phyloP scores from a whole-genome alignment of 2,797 vertebrate genomes.

The Gallinago stenura region DNA sequence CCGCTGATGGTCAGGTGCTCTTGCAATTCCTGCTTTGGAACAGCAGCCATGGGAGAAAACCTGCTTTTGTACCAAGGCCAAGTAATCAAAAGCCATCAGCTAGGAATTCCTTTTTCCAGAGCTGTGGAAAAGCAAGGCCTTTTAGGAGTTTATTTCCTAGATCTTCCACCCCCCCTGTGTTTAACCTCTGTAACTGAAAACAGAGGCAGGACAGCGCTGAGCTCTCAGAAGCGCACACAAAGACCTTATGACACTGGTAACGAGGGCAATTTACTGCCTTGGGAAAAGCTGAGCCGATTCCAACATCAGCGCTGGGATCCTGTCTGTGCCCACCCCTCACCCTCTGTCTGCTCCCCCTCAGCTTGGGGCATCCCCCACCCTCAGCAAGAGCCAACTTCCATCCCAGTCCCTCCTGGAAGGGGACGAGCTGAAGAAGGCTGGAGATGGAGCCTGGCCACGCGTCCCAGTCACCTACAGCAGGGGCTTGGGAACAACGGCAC shows the following conservation, averaged over 20 bases:
- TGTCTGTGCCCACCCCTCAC: neutral
- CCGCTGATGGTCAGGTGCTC: neutral
- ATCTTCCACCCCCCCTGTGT: neutral
- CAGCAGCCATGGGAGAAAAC: neutral
- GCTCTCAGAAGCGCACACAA: accelerated
- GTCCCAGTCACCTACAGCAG: neutral
- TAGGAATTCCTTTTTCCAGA: neutral
- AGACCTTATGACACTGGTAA: accelerated
- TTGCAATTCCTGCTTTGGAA: neutral
- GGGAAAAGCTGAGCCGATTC: neutral
- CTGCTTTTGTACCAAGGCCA: neutral
- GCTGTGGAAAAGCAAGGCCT: neutral
- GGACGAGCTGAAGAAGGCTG: neutral
- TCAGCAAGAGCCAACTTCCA: neutral
- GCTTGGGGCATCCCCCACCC: neutral
- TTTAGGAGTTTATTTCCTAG: neutral
- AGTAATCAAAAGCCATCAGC: neutral
- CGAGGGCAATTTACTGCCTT: accelerated
- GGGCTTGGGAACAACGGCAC: neutral
- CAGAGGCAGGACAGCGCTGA: neutral
- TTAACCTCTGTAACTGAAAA: neutral
- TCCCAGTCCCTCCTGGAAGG: neutral
- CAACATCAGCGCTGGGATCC: neutral
- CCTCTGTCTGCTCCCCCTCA: neutral
- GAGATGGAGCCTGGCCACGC: neutral